A percentile compares a stretch with the other conserved stretches of the same genome.
Conservation (phyloP, 2,888 invertebrate genomes). For the Polylopha cassiicola region DNA sequence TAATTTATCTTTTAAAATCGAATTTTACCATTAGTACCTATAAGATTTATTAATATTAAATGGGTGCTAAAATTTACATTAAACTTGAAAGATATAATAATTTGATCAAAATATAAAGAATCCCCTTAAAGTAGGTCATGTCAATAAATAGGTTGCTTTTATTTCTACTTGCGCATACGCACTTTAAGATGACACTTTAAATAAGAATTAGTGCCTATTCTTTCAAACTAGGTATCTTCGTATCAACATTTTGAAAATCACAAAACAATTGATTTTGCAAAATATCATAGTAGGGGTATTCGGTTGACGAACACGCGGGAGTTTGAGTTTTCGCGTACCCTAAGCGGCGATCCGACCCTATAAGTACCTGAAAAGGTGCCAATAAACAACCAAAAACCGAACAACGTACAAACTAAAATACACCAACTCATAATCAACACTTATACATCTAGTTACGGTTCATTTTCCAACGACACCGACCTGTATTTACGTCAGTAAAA, state of each 20-base stretch:
- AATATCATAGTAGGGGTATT: constrained; percentile 36
- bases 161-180: no score
- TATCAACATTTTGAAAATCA: constrained; percentile 1
- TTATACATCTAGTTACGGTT: constrained; percentile 24
- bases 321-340: constrained; percentile 50
- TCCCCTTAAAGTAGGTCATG: no score
- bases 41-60: no score
- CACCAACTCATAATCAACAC: constrained; percentile 25
- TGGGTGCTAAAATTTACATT: no score
- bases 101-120: no score
- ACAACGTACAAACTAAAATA: constrained; percentile 32
- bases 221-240: no score
- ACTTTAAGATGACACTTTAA: no score
- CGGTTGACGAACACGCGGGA: constrained; percentile 49
- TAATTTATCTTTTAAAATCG: no score
- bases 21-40: no score
- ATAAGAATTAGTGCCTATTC: no score
- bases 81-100: no score
- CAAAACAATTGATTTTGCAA: neutral
- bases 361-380: constrained; percentile 74
- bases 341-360: constrained; percentile 57
- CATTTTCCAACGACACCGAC: constrained; percentile 19
- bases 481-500: constrained; percentile 32
- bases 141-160: no score
- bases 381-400: constrained; percentile 47